Conservation (phyloP, 1,140 invertebrate genomes). For the Agrypnia vestita region DNA sequence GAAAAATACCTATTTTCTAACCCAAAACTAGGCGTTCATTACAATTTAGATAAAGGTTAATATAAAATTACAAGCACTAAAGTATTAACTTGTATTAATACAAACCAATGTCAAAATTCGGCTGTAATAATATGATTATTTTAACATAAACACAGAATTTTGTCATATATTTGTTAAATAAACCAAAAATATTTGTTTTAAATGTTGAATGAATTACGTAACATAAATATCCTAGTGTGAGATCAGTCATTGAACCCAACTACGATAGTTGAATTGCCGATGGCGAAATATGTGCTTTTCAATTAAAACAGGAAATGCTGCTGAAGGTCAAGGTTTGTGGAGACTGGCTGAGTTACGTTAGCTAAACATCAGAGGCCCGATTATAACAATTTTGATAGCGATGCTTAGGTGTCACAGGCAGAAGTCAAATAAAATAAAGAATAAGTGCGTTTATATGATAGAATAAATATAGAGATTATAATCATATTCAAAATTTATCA, state of each 20-base stretch:
- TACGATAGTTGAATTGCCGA: not conserved
- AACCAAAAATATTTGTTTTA: not conserved
- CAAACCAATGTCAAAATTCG: not conserved
- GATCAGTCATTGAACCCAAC: slow-evolving; percentile 17
- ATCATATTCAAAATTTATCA: too few relatives aligned
- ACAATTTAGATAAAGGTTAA: not conserved
- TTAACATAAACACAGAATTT: not conserved
- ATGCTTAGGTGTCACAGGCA: not conserved
- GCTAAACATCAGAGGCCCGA: not conserved
- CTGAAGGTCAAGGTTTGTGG: slow-evolving; percentile 5
- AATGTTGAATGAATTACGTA: not conserved
- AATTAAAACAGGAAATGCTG: slow-evolving; percentile 29
- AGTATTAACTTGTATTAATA: not conserved
- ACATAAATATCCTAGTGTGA: not conserved
- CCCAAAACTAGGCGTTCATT: too few relatives aligned
- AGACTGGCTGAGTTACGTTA: not conserved
- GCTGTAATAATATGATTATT: not conserved
- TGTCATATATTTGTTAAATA: not conserved
- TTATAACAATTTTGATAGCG: not conserved
- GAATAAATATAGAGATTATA: too few relatives aligned
- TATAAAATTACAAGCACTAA: not conserved
- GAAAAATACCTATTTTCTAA: too few relatives aligned
- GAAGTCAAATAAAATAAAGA: not conserved
- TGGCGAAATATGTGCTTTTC: slow-evolving; percentile 28
- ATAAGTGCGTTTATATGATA: too few relatives aligned